Evolutionary conservation across 2,888 invertebrate genomes (phyloP).

Genomic region (Polyommatus icarus): DNA sequence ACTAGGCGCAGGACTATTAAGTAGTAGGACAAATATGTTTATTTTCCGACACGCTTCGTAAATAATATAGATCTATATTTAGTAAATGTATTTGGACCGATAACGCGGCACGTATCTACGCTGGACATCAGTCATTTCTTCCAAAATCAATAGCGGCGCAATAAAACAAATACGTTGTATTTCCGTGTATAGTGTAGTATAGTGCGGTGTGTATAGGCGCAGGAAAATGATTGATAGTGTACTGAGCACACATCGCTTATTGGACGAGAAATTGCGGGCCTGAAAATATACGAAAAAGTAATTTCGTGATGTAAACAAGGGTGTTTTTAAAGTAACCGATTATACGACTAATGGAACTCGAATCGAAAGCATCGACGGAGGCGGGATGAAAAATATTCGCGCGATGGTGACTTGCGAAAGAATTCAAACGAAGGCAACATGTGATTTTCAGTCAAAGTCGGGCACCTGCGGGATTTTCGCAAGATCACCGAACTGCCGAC

Average conservation of each 20-base stretch:
- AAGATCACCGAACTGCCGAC: constrained; percentile 72
- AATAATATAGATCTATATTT: background rate
- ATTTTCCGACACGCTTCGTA: background rate
- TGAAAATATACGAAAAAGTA: constrained; percentile 49
- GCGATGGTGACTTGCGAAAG: constrained; percentile 52
- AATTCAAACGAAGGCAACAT: constrained; percentile 47
- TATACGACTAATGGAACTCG: constrained; percentile 31
- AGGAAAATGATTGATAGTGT: constrained; percentile 74
- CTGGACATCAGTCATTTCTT: constrained; percentile 55
- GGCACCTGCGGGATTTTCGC: constrained; percentile 60
- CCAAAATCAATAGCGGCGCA: constrained; percentile 71
- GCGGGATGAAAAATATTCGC: constrained; percentile 49
- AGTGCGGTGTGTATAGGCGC: constrained; percentile 55
- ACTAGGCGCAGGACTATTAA: too few relatives aligned
- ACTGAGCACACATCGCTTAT: constrained; percentile 68
- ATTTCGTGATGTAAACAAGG: constrained; percentile 42
- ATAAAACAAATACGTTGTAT: constrained; percentile 72
- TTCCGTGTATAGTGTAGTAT: constrained; percentile 49
- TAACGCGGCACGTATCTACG: constrained; percentile 46
- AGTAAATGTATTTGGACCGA: constrained; percentile 25
- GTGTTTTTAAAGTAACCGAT: constrained; percentile 38
- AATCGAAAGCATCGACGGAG: constrained; percentile 40
- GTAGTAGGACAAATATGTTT: background rate
- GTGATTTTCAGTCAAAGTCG: constrained; percentile 59
- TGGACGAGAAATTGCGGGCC: constrained; percentile 58